phyloP scores from a whole-genome alignment of 2,888 invertebrate genomes.

The Tanypteryx hageni region DNA sequence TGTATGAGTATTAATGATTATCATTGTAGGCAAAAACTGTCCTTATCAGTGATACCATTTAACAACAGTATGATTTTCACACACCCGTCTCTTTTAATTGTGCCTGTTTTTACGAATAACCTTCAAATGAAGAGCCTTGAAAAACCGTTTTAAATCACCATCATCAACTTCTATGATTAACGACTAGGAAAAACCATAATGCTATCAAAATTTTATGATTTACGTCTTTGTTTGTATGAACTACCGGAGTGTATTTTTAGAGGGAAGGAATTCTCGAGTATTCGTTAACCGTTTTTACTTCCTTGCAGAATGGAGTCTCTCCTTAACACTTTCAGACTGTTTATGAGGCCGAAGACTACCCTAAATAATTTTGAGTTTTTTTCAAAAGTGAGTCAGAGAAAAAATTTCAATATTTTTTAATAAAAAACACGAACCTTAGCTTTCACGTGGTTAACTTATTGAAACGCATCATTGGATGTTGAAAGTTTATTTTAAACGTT shows the following conservation, averaged over 20 bases:
- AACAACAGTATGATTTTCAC: too few species aligned
- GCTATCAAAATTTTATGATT: conserved; percentile 5
- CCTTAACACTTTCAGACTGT: not conserved
- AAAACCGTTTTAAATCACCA: not conserved
- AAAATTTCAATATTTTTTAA: too few species aligned
- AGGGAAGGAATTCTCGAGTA: not conserved
- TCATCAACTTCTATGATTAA: not conserved
- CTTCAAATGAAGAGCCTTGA: not conserved
- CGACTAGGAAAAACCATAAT: not conserved
- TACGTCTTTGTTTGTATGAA: not conserved
- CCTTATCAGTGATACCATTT: too few species aligned
- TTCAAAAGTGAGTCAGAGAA: too few species aligned
- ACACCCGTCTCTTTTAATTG: too few species aligned
- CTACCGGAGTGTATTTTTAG: not conserved
- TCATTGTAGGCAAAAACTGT: too few species aligned
- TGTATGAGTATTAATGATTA: too few species aligned
- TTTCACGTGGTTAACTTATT: too few species aligned
- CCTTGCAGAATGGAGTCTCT: not conserved
- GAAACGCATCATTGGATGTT: too few species aligned
- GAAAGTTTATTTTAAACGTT: too few species aligned
- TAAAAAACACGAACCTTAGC: too few species aligned
- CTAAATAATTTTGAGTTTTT: not conserved
- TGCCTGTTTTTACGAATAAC: too few species aligned
- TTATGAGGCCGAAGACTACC: not conserved
- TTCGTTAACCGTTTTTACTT: not conserved